Evolutionary conservation across 2,113 vertebrate species (phyloP), one percentile per base, ranked within the genome.

Genomic region (Formicarius rufipectus): DNA sequence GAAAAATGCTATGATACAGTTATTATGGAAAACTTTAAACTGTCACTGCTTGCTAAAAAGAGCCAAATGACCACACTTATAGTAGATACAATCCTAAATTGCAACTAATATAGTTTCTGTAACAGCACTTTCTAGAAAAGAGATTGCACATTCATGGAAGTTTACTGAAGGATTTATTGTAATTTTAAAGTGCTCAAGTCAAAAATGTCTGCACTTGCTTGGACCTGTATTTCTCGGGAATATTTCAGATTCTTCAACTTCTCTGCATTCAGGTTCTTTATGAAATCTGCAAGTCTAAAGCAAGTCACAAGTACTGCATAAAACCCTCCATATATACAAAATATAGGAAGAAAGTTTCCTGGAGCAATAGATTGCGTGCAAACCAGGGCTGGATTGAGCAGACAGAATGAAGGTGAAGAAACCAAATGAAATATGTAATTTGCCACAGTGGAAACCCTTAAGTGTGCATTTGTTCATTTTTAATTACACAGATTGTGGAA

Each of bases 31-130:
- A 92, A 93, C 80, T 85, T 55, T 94, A 87, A 91, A 44, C 76
- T 75, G 80, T 84, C 40, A 62, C 9, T 39, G n/a, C 45, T 35
- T 84, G 49, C 73, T 89, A 64, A 87, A 80, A 93, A 92, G 64
- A 92, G 93, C 88, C 90, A 96, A 96, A 95, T 93, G 62, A 89
- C 68, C 47, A 72, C 21, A 2, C 92, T 94, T 94, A 69, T 49
- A 78, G n/a, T 42, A 75, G 25, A 74, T 71, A 81, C 42, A 90
- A 66, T 55, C 64, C 80, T 90, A 87, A 86, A 93, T 89, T 76
- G 89, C 24, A 74, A 72, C 49, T 88, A 78, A 44, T 75, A 39
- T 2, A 68, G 50, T 78, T 86, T 93, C 64, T 89, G 73, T 56
- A 90, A 84, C 33, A 68, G 68, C 47, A 64, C 19, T 92, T 71